Conservation (phyloP, 2,888 invertebrate species). For the Drosophila silvestris region DNA sequence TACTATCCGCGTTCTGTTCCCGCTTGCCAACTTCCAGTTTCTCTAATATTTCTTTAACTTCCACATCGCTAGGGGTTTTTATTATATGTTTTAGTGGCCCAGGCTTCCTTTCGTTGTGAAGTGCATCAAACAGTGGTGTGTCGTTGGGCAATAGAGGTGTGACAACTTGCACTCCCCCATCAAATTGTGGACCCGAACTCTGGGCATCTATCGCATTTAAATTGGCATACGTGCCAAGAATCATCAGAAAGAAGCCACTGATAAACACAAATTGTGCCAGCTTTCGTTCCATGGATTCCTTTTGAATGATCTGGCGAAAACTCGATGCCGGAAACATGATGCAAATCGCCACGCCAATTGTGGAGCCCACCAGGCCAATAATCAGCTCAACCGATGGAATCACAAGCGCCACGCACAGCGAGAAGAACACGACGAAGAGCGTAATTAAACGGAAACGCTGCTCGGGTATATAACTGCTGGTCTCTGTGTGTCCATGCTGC, state of each 20-base stretch:
- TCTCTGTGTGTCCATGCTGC: slow-evolving; percentile 89
- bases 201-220: slow-evolving; percentile 90
- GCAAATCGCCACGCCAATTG: slow-evolving; percentile 97
- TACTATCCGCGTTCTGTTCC: slow-evolving; percentile 4
- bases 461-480: slow-evolving; percentile 92
- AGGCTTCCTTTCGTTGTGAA: slow-evolving; percentile 44
- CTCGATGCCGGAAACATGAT: slow-evolving; percentile 96
- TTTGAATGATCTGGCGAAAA: slow-evolving; percentile 93
- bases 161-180: slow-evolving; percentile 48
- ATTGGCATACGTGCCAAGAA: slow-evolving; percentile 96
- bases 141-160: slow-evolving; percentile 59
- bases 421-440: slow-evolving; percentile 90
- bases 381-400: slow-evolving; percentile 98
- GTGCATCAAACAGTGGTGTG: slow-evolving; percentile 34
- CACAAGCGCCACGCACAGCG: slow-evolving; percentile 92
- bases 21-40: slow-evolving; percentile 43
- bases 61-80: slow-evolving; percentile 26
- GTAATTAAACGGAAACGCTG: slow-evolving; percentile 93
- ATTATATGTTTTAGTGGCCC: slow-evolving; percentile 49
- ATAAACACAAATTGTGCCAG: slow-evolving; percentile 93
- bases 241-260: slow-evolving; percentile 94
- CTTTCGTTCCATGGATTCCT: slow-evolving; percentile 92
- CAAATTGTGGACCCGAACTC: slow-evolving; percentile 83
- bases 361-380: slow-evolving; percentile 96
- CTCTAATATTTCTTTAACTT: slow-evolving; percentile 23